Conservation (phyloP, 2,113 vertebrate genomes). For the Myrmophylax atrothorax region DNA sequence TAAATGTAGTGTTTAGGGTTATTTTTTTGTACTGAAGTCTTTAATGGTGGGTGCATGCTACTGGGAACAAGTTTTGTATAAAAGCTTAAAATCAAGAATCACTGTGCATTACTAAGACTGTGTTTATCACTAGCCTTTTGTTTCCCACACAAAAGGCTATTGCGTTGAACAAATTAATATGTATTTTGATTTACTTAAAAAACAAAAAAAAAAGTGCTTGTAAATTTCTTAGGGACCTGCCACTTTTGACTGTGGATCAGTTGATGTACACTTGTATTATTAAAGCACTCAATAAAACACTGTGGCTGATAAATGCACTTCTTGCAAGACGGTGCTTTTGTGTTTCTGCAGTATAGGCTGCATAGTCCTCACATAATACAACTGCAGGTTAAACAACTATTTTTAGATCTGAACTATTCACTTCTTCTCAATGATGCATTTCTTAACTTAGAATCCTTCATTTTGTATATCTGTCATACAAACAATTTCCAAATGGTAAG, state of each 20-base stretch:
- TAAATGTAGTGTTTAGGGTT: slow-evolving; percentile 81
- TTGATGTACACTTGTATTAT: slow-evolving; percentile 99
- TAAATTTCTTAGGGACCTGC: slow-evolving; percentile 96
- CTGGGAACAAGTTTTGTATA: slow-evolving; percentile 88
- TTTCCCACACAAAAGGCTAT: slow-evolving; percentile 84
- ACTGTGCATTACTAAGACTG: slow-evolving; percentile 85
- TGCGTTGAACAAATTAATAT: slow-evolving; percentile 88
- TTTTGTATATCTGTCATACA: neutral
- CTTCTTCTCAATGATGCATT: neutral
- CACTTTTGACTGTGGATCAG: slow-evolving; percentile 92
- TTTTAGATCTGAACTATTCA: slow-evolving; percentile 19
- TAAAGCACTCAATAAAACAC: slow-evolving; percentile 99
- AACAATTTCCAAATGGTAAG: neutral
- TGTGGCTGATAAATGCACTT: slow-evolving; percentile 85
- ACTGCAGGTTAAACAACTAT: neutral
- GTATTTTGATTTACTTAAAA: slow-evolving; percentile 89
- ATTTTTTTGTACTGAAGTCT: slow-evolving; percentile 88
- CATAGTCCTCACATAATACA: neutral
- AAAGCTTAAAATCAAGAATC: slow-evolving; percentile 84
- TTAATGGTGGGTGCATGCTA: slow-evolving; percentile 93
- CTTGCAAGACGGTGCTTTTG: slow-evolving; percentile 32
- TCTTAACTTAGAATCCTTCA: slow-evolving; percentile 15
- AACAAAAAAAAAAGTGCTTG: slow-evolving; percentile 87
- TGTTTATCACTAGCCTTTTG: slow-evolving; percentile 85
- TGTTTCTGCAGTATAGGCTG: neutral